These are phyloP conservation scores for Rhagologus leucostigma DNA, from an alignment of 2,113 vertebrate species.

Conservation along the genomic window DNA sequence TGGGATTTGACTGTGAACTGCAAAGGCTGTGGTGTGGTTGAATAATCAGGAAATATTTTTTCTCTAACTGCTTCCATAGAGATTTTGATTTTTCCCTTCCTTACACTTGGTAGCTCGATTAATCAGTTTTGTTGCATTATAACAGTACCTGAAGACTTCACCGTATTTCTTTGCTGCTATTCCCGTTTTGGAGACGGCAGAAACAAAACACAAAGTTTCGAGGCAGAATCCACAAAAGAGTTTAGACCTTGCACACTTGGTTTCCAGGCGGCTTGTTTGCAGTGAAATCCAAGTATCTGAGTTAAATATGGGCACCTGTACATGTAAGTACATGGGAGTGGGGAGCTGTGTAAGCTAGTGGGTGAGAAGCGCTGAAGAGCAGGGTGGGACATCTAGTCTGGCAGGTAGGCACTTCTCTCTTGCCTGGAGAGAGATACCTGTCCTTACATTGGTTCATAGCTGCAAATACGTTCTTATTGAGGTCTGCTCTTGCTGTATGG, in stretches of 20 bases:
- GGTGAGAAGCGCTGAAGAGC: background rate
- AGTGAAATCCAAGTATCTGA: background rate
- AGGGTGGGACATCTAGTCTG: background rate
- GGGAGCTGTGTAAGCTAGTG: background rate
- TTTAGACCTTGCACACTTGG: background rate
- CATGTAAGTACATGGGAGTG: background rate
- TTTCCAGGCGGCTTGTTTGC: background rate
- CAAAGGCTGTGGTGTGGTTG: background rate
- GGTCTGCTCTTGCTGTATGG: background rate
- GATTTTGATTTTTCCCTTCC: background rate
- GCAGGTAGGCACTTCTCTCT: background rate
- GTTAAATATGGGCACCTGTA: background rate
- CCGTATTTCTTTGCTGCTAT: background rate
- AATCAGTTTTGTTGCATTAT: background rate
- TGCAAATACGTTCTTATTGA: background rate
- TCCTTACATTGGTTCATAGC: background rate
- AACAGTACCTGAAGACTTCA: background rate
- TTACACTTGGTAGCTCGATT: background rate
- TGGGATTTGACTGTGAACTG: background rate
- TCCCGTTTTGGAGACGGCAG: background rate
- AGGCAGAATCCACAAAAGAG: background rate
- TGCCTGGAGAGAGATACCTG: fast-evolving
- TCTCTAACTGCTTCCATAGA: background rate
- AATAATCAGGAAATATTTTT: background rate
- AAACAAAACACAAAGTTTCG: background rate